These are phyloP conservation scores for Chironomus tepperi DNA, from an alignment of 1,140 invertebrate species.

Conservation along the genomic window DNA sequence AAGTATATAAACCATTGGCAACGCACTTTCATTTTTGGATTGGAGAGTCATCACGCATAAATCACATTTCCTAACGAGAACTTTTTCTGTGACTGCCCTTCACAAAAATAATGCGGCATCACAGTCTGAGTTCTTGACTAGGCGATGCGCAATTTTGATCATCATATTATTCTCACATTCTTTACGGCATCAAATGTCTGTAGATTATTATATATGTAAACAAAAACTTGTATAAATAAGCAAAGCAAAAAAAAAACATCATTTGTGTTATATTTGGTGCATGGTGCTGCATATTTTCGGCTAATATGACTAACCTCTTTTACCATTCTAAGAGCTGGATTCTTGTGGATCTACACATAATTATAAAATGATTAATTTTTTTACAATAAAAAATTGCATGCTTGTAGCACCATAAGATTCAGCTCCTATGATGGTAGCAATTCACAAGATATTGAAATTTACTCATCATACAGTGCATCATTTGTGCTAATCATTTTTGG, in stretches of 20 bases:
- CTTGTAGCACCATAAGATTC: constrained; percentile 23
- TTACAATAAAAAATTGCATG: neutral
- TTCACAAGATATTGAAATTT: neutral
- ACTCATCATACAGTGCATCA: too few species aligned
- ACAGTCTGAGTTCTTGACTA: constrained; percentile 87
- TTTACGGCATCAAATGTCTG: too few species aligned
- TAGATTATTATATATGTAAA: too few species aligned
- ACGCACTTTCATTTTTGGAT: neutral
- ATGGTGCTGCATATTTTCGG: neutral
- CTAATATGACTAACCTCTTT: constrained; percentile 15
- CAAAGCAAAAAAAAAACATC: neutral
- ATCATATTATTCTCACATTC: neutral
- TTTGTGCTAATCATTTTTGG: too few species aligned
- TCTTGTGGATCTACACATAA: constrained; percentile 16
- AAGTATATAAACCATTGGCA: neutral
- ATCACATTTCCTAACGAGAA: constrained; percentile 16
- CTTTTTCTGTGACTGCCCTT: constrained; percentile 19
- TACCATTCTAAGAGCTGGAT: constrained; percentile 16
- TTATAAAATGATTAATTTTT: too few species aligned
- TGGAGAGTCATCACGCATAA: neutral
- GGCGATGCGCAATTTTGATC: constrained; percentile 37
- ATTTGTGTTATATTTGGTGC: neutral
- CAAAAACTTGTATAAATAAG: too few species aligned
- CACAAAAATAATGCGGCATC: constrained; percentile 48
- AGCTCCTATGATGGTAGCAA: constrained; percentile 10